Evolutionary conservation across 2,797 vertebrate species (phyloP).

Genomic region (Tiaroga cobitis): DNA sequence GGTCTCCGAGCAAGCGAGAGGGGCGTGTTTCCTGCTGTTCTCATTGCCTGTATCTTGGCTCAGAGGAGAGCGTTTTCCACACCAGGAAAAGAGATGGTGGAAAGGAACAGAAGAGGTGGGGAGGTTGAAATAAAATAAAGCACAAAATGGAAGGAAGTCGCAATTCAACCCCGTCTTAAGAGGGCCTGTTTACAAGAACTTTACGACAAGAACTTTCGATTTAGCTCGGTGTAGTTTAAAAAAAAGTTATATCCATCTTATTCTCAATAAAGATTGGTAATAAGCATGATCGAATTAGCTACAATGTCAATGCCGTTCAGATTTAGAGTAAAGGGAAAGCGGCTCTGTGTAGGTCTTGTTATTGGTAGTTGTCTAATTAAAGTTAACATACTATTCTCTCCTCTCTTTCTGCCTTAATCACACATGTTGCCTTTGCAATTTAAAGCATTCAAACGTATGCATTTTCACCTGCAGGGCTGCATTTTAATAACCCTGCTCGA

Average conservation of each 20-base stretch:
- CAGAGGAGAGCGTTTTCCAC: constrained; percentile 70
- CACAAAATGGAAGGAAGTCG: constrained; percentile 63
- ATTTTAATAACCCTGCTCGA: neutral
- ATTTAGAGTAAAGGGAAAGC: neutral
- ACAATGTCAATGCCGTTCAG: neutral
- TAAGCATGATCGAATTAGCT: neutral
- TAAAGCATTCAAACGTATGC: neutral
- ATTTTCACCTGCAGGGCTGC: constrained; percentile 8
- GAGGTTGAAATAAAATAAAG: constrained; percentile 35
- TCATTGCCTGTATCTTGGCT: constrained; percentile 81
- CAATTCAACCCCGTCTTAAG: constrained; percentile 65
- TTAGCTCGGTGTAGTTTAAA: neutral
- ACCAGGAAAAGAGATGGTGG: constrained; percentile 62
- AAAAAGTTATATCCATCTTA: neutral
- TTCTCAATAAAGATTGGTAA: too few species aligned
- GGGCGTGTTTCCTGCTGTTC: constrained; percentile 75
- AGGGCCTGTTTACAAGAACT: constrained; percentile 42
- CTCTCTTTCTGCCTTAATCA: neutral
- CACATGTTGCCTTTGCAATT: neutral
- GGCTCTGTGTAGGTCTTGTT: neutral
- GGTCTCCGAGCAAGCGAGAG: constrained; percentile 55
- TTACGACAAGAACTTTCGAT: neutral
- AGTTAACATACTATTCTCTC: neutral
- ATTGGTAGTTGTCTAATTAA: neutral
- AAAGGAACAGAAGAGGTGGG: constrained; percentile 32